A percentile compares a stretch with the other conserved stretches of the same genome.
Conservation (phyloP, 1,140 invertebrate genomes). For the Neodiprion fabricii region DNA sequence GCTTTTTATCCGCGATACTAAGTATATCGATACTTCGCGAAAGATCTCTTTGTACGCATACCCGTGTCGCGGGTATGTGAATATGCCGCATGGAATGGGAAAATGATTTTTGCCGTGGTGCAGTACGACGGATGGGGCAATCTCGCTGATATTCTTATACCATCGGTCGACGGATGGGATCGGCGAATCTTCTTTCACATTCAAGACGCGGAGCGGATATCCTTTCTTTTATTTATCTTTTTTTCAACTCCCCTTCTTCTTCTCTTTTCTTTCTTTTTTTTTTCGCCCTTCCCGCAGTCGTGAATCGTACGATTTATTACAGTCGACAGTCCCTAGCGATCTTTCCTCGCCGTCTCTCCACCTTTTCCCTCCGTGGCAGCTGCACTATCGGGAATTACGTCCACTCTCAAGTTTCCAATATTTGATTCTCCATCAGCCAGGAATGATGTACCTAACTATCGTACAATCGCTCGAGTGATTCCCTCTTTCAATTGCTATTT, state of each 20-base stretch:
- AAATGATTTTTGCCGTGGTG: too few species aligned
- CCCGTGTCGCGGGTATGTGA: too few species aligned
- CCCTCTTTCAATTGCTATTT: too few species aligned
- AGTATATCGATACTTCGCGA: too few species aligned
- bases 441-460: too few species aligned
- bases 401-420: not conserved
- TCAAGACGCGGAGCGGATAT: not conserved
- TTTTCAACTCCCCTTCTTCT: not conserved
- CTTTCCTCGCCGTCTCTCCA: not conserved
- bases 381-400: not conserved
- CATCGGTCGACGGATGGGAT: not conserved
- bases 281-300: not conserved
- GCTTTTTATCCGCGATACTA: too few species aligned
- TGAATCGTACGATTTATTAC: slow-evolving; percentile 7
- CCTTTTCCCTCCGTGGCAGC: too few species aligned
- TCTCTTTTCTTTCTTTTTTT: not conserved
- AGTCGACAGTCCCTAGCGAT: not conserved
- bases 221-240: not conserved
- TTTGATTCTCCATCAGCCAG: not conserved
- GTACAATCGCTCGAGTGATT: too few species aligned
- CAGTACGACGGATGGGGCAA: too few species aligned
- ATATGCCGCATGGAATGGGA: too few species aligned
- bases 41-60: too few species aligned
- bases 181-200: not conserved
- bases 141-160: too few species aligned